Evolutionary conservation across 2,797 vertebrate genomes (phyloP).

Genomic region (Pseudochirops cupreus): DNA sequence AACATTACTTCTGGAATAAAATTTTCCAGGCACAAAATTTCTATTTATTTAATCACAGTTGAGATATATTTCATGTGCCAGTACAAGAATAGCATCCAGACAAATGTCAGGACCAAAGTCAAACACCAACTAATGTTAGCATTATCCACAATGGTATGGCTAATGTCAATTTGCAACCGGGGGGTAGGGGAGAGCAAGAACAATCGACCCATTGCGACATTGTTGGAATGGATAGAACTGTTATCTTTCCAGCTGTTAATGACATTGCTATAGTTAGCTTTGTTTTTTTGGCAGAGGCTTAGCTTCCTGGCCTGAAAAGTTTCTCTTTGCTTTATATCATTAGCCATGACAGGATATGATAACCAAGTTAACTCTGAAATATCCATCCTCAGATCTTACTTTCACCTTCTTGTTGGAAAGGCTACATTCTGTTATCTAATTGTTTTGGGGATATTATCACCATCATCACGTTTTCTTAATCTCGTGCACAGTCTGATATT

Average conservation of each 20-base stretch:
- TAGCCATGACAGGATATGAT: neutral
- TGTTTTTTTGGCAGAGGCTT: neutral
- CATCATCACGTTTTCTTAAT: neutral
- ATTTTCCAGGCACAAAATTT: neutral
- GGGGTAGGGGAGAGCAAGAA: neutral
- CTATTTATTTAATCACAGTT: conserved; percentile 5
- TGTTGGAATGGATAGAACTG: neutral
- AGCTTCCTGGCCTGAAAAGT: neutral
- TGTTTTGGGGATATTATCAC: neutral
- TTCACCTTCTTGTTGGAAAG: neutral
- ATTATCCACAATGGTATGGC: neutral
- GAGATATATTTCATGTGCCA: neutral
- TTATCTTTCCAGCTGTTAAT: neutral
- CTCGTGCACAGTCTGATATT: neutral
- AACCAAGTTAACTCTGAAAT: neutral
- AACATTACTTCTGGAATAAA: neutral
- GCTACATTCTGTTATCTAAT: neutral
- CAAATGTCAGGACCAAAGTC: neutral
- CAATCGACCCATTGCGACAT: neutral
- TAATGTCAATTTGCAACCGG: neutral
- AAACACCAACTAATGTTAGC: neutral
- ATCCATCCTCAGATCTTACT: neutral
- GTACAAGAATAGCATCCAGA: conserved; percentile 4
- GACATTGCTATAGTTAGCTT: neutral
- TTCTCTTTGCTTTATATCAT: neutral